A percentile compares a stretch with the other conserved stretches of the same genome.
Evolutionary conservation across 1,140 invertebrate species (phyloP).

Genomic region (Nephila pilipes): DNA sequence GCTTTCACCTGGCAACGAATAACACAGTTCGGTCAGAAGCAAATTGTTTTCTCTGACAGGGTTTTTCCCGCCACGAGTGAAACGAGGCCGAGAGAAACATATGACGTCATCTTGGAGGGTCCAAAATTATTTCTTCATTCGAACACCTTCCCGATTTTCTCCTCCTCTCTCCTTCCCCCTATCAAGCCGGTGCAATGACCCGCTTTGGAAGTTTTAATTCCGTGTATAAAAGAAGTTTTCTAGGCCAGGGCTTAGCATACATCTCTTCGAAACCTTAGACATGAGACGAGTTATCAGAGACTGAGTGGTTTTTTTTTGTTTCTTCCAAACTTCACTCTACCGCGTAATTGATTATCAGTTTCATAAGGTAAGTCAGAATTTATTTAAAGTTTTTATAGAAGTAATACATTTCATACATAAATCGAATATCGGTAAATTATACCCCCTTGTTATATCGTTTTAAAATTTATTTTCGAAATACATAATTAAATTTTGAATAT

Average conservation of each 20-base stretch:
- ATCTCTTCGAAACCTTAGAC: not conserved
- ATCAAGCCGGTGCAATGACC: constrained; percentile 35
- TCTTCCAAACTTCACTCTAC: not conserved
- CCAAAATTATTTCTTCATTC: constrained; percentile 44
- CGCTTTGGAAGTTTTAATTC: constrained; percentile 10
- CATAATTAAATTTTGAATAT: too few relatives aligned
- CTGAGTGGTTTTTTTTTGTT: not conserved
- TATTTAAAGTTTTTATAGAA: too few relatives aligned
- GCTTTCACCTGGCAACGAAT: not conserved
- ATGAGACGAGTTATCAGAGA: not conserved
- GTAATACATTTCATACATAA: too few relatives aligned
- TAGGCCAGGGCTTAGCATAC: constrained; percentile 46
- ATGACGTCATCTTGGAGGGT: constrained; percentile 49
- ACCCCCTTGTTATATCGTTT: too few relatives aligned
- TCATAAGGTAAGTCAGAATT: not conserved
- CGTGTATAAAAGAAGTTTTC: constrained; percentile 56
- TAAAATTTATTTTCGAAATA: too few relatives aligned
- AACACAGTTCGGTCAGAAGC: not conserved
- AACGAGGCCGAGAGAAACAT: constrained; percentile 41
- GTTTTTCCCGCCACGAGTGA: constrained; percentile 39
- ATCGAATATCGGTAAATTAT: too few relatives aligned
- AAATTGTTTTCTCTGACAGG: not conserved
- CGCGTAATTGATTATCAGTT: not conserved
- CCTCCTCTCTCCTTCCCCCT: not conserved
- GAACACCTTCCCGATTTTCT: constrained; percentile 35